Evolutionary conservation across 2,888 invertebrate species (phyloP).

Genomic region (Dioctria rufipes): DNA sequence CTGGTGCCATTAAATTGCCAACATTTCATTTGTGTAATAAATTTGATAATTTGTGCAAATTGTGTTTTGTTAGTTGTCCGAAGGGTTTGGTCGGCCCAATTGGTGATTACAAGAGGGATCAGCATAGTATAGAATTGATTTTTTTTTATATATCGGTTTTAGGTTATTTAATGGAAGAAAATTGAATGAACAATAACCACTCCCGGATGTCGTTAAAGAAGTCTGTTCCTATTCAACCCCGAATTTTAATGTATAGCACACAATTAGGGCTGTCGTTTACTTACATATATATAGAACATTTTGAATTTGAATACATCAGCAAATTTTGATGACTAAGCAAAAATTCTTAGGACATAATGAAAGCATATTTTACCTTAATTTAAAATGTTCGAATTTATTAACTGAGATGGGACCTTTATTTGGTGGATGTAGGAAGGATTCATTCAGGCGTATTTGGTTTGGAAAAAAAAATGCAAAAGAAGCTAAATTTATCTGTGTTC

Average conservation of each 20-base stretch:
- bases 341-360: too few relatives aligned
- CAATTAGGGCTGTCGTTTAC: neutral
- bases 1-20: neutral
- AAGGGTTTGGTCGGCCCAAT: neutral
- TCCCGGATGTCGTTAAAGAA: conserved; percentile 38
- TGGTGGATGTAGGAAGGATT: too few relatives aligned
- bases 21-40: conserved; percentile 36
- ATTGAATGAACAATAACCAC: conserved; percentile 43
- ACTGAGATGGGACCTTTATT: too few relatives aligned
- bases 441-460: too few relatives aligned
- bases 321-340: too few relatives aligned
- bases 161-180: conserved; percentile 41
- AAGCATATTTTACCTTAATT: too few relatives aligned
- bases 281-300: too few relatives aligned
- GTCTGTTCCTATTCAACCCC: neutral
- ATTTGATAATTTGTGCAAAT: conserved; percentile 47
- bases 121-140: conserved; percentile 10
- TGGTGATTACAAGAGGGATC: conserved; percentile 28
- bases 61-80: conserved; percentile 30
- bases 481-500: too few relatives aligned
- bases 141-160: conserved; percentile 26
- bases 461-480: too few relatives aligned
- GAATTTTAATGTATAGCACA: too few relatives aligned
- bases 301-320: too few relatives aligned
- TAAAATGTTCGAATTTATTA: too few relatives aligned